A percentile compares a stretch with the other conserved stretches of the same genome.
Evolutionary conservation across 1,140 invertebrate genomes (phyloP).

Genomic region (Drosophila persimilis): DNA sequence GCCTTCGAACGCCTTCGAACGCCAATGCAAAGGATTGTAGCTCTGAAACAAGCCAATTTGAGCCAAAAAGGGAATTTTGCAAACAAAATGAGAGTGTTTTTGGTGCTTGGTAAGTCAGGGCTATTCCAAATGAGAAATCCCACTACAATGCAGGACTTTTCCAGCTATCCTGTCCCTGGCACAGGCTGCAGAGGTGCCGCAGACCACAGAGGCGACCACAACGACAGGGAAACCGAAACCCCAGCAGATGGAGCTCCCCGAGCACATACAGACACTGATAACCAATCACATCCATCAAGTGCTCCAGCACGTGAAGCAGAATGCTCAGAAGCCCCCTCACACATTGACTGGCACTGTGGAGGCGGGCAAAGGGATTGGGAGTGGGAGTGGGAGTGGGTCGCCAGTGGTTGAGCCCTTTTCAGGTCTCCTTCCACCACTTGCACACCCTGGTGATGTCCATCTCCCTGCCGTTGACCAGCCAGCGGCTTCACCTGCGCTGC

Average conservation of each 20-base stretch:
- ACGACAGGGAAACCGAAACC: conserved; percentile 22
- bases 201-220: conserved; percentile 27
- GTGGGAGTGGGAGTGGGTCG: conserved; percentile 20
- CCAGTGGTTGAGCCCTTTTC: conserved; percentile 53
- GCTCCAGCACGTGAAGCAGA: conserved; percentile 47
- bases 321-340: conserved; percentile 16
- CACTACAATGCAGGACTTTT: conserved; percentile 2
- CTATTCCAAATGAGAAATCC: neutral
- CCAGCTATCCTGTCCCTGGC: conserved; percentile 45
- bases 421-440: conserved; percentile 66
- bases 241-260: conserved; percentile 39
- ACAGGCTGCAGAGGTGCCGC: conserved; percentile 38
- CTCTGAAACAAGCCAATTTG: neutral
- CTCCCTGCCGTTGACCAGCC: conserved; percentile 37
- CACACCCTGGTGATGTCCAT: conserved; percentile 47
- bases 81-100: conserved; percentile 40
- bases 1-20: conserved; percentile 28
- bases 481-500: conserved; percentile 50
- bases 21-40: conserved; percentile 13
- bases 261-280: conserved; percentile 62
- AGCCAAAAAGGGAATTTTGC: neutral
- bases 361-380: conserved; percentile 25
- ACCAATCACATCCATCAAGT: conserved; percentile 73
- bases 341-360: conserved; percentile 57
- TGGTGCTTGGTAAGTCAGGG: conserved; percentile 49